phyloP scores from a whole-genome alignment of 1,140 invertebrate genomes.

The Drosophila sp. region DNA sequence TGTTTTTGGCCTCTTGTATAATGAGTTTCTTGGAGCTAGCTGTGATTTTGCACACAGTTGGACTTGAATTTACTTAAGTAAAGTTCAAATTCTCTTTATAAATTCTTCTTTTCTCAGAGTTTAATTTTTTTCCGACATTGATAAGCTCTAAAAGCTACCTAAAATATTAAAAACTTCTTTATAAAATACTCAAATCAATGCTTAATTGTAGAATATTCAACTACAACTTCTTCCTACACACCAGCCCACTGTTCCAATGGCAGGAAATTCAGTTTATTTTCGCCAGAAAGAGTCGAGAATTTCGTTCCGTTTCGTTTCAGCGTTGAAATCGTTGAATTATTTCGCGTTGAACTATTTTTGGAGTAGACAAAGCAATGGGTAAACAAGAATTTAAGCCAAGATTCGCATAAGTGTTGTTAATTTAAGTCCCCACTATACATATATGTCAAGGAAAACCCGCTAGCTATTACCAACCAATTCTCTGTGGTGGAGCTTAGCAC shows the following conservation, averaged over 20 bases:
- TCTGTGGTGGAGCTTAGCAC: not conserved
- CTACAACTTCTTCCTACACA: no score
- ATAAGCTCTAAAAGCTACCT: no score
- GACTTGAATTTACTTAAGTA: no score
- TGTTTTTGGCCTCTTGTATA: no score
- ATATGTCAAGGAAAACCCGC: not conserved
- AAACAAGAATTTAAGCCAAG: conserved; percentile 4
- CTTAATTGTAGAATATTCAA: no score
- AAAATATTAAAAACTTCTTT: no score
- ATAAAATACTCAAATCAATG: no score
- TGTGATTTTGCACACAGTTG: no score
- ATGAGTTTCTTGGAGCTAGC: no score
- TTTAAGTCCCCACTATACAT: not conserved
- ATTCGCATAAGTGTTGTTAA: not conserved
- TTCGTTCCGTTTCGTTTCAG: conserved; percentile 7
- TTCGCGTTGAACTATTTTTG: conserved; percentile 13
- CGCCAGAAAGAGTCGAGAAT: conserved; percentile 4
- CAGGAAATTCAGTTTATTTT: conserved; percentile 10
- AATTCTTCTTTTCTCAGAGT: no score
- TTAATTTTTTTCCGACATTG: no score
- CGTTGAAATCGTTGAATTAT: conserved; percentile 47
- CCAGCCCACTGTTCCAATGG: conserved; percentile 2
- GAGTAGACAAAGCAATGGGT: not conserved
- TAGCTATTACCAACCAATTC: conserved; percentile 5
- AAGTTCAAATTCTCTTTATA: no score